phyloP scores from a whole-genome alignment of 2,113 vertebrate species.

The Todiramphus chloris region DNA sequence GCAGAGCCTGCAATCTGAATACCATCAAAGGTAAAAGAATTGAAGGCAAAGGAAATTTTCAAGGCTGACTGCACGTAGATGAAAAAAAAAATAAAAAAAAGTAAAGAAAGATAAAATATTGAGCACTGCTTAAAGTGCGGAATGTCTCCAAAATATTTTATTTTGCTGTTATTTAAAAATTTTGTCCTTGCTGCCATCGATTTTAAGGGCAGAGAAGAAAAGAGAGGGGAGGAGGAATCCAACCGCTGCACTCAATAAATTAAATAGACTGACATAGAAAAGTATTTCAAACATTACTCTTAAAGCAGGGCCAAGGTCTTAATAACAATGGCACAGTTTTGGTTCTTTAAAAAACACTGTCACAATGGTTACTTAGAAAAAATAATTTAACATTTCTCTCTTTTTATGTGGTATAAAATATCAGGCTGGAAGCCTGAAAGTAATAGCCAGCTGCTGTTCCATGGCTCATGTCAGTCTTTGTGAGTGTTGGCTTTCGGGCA shows the following conservation, averaged over 20 bases:
- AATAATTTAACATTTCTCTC: not conserved
- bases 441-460: slow-evolving; percentile 35
- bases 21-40: slow-evolving; percentile 42
- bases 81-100: not conserved
- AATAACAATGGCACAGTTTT: not conserved
- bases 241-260: not conserved
- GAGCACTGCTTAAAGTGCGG: not conserved
- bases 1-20: slow-evolving; percentile 29
- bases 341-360: slow-evolving; percentile 15
- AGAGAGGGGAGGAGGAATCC: not conserved
- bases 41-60: slow-evolving; percentile 48
- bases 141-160: slow-evolving; percentile 21
- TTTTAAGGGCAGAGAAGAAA: slow-evolving; percentile 27
- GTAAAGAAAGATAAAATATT: slow-evolving; percentile 43
- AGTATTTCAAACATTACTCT: not conserved
- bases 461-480: slow-evolving; percentile 2
- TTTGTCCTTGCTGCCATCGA: not conserved
- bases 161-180: not conserved
- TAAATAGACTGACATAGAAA: not conserved
- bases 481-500: not conserved
- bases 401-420: not conserved
- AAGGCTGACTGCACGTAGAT: not conserved
- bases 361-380: not conserved
- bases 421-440: slow-evolving; percentile 5
- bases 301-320: slow-evolving; percentile 6